phyloP scores from a whole-genome alignment of 2,888 invertebrate genomes.

The Kuschelorhynchus macadamiae region DNA sequence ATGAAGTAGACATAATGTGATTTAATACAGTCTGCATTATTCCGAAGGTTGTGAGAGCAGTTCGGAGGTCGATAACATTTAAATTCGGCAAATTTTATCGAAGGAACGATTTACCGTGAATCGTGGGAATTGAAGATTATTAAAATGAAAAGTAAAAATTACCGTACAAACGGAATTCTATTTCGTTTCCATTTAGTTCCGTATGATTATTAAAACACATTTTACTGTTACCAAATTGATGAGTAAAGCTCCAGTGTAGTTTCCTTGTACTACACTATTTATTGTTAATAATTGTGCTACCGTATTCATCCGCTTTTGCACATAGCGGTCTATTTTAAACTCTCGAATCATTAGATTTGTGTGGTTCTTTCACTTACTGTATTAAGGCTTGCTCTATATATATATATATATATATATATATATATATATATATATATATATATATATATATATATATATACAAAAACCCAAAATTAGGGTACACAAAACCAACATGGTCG shows the following conservation, averaged over 20 bases:
- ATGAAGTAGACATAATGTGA: slow-evolving; percentile 1
- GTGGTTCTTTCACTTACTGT: no score
- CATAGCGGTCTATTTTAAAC: slow-evolving; percentile 21
- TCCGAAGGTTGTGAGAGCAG: slow-evolving; percentile 19
- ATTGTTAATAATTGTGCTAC: slow-evolving; percentile 35
- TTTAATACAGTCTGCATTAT: slow-evolving; percentile 12
- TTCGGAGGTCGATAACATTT: slow-evolving; percentile 26
- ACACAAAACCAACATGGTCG: no score
- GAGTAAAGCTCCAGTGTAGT: slow-evolving; percentile 15
- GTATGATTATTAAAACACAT: slow-evolving; percentile 19
- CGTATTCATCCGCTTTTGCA: slow-evolving; percentile 21
- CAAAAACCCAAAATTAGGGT: no score
- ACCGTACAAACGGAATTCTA: slow-evolving; percentile 27
- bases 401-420: no score
- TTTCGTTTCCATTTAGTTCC: slow-evolving; percentile 35
- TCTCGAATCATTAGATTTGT: neutral
- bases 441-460: no score
- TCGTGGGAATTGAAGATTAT: slow-evolving; percentile 38
- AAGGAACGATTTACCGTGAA: slow-evolving; percentile 15
- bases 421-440: no score
- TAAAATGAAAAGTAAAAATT: slow-evolving; percentile 36
- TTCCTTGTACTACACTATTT: slow-evolving; percentile 30
- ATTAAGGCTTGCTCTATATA: no score
- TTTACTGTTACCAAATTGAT: slow-evolving; percentile 40
- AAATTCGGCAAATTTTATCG: slow-evolving; percentile 30